Base-by-base conservation (phyloP, 2,888 invertebrate species). In the Zele albiditarsus region DNA sequence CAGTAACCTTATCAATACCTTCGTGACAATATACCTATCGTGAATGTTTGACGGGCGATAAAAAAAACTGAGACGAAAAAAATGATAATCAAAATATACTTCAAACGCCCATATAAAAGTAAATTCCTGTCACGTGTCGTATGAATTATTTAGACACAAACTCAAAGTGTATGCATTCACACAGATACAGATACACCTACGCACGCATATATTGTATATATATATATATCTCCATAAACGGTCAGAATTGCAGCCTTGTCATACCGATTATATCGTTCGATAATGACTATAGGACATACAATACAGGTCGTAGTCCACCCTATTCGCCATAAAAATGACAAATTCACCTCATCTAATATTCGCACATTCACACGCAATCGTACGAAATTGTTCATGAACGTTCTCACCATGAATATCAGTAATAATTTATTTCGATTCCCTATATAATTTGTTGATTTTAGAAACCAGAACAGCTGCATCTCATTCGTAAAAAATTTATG, bases 11-110 rank as follows among this genome's bases (percentile, higher is more conserved):
- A 25, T 38, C 65, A 53, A 53, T 53, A 72, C 23, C 33, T 49
- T 27, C 63, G 27, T 27, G 28, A 42, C 69, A 23, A 58, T 33
- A 66, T 42, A 66, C 38, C 90, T 91, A 38, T 82, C 84, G 57
- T 77, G 69, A 71, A 77, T 46, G 57, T 66, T 69, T 58, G 71
- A 73, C 68, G 70, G 73, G 67, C 73, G 78, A 75, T 73, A 46
- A 23, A 42, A 75, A 42, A 38, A 42, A 20, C 27, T 31, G 60
- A 66, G 65, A 73, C 60, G 28, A 71, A 71, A 71, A 65, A 27
- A 71, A 68, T 33, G 25, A 42, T 46, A n/a, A 31, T 31, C 31
- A 25, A 49, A 68, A 46, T 62, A 63, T 67, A 70, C 42, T 46
- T 14, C 65, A 66, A 58, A 42, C 66, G 62, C 71, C 73, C 25